A percentile compares a stretch with the other conserved stretches of the same genome.
Conservation (phyloP, 1,140 invertebrate species). For the Zaprionus kolodkinae region DNA sequence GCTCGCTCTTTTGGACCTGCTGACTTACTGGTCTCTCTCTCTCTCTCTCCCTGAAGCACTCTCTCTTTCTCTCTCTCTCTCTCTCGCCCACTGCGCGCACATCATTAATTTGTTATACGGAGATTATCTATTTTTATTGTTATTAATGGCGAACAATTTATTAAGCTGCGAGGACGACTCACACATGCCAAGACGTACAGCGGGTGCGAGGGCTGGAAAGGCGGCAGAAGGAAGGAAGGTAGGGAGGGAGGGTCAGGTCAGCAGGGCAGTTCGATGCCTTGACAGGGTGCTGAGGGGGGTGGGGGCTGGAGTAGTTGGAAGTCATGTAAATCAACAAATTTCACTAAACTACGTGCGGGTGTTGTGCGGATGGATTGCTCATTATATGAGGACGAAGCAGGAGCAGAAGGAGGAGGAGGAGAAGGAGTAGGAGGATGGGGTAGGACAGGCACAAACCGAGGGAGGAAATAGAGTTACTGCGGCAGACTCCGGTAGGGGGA, state of each 20-base stretch:
- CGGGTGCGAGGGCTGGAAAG: background rate
- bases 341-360: conserved; percentile 82
- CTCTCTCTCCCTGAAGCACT: background rate
- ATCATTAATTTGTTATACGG: conserved; percentile 84
- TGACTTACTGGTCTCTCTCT: background rate
- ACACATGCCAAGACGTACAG: conserved; percentile 42
- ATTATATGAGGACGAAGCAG: conserved; percentile 46
- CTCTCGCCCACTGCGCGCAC: conserved; percentile 46
- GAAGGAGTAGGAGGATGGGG: background rate
- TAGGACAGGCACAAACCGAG: background rate
- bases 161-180: conserved; percentile 64
- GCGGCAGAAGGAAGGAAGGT: too few species aligned
- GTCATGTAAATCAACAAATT: conserved; percentile 75
- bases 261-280: background rate
- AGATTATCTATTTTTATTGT: conserved; percentile 84
- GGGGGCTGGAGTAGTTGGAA: conserved; percentile 17
- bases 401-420: too few species aligned
- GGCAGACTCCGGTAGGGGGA: background rate
- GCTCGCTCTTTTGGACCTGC: conserved; percentile 21
- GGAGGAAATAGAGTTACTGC: conserved; percentile 4
- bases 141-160: conserved; percentile 84
- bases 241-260: too few species aligned
- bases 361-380: conserved; percentile 79
- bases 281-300: background rate
- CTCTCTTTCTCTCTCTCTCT: background rate